These are phyloP conservation scores for Bubo blakistoni DNA, from an alignment of 2,113 vertebrate genomes.

Conservation along the genomic window DNA sequence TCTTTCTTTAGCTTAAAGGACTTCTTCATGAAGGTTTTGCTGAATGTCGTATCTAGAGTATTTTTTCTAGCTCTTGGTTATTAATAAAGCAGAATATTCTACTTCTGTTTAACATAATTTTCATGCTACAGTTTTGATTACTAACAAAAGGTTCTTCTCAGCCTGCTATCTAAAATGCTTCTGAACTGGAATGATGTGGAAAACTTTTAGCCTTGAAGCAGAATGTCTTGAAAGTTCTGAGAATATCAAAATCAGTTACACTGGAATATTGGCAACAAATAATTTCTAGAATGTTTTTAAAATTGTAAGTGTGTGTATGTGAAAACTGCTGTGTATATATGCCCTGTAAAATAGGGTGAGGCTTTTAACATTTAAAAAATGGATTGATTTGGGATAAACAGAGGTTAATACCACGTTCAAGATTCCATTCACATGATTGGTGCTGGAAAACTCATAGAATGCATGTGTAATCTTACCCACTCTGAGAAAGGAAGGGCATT, in stretches of 20 bases:
- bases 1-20: neutral
- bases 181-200: neutral
- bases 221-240: neutral
- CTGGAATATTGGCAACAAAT: neutral
- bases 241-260: neutral
- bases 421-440: neutral
- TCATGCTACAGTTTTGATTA: neutral
- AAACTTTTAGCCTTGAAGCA: neutral
- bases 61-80: neutral
- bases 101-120: neutral
- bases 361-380: neutral
- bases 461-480: neutral
- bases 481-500: neutral
- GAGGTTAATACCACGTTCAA: neutral
- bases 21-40: constrained; percentile 25
- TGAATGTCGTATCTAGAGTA: constrained; percentile 11
- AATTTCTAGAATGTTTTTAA: neutral
- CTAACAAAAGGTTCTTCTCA: neutral
- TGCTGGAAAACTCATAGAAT: neutral
- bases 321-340: neutral
- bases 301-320: neutral
- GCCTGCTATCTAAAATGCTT: neutral
- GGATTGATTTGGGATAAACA: neutral
- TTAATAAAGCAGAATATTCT: neutral
- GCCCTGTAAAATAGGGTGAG: neutral